phyloP scores from a whole-genome alignment of 2,113 vertebrate species.

The Rhegmatorhina hoffmannsi region DNA sequence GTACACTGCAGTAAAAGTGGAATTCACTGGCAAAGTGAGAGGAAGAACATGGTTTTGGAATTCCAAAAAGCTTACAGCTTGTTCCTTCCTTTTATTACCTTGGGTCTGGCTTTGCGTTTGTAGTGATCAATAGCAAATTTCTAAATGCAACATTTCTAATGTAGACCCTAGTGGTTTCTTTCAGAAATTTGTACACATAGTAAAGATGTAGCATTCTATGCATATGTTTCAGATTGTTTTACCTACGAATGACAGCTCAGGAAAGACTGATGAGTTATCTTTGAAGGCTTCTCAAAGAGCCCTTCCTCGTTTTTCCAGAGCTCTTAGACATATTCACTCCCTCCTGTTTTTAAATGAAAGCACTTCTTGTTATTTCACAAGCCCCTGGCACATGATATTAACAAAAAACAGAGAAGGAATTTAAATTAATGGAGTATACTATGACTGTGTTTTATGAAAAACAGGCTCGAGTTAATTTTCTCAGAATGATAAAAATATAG shows the following conservation, averaged over 20 bases:
- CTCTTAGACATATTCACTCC: neutral
- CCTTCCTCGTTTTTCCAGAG: neutral
- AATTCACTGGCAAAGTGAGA: neutral
- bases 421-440: neutral
- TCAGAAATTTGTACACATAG: neutral
- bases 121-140: neutral
- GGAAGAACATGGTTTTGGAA: neutral
- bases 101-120: neutral
- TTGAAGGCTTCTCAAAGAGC: neutral
- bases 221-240: neutral
- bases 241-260: neutral
- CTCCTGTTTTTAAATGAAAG: neutral
- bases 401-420: neutral
- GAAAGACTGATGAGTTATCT: neutral
- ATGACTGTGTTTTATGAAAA: neutral
- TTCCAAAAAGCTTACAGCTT: neutral
- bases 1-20: neutral
- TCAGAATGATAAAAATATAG: neutral
- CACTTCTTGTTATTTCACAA: neutral
- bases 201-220: neutral
- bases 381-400: neutral
- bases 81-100: neutral
- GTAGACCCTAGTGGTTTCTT: neutral
- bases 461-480: neutral
- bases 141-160: neutral